A percentile compares a stretch with the other conserved stretches of the same genome.
phyloP scores from a whole-genome alignment of 2,113 vertebrate species.

The Brachyhypopomus gauderio region DNA sequence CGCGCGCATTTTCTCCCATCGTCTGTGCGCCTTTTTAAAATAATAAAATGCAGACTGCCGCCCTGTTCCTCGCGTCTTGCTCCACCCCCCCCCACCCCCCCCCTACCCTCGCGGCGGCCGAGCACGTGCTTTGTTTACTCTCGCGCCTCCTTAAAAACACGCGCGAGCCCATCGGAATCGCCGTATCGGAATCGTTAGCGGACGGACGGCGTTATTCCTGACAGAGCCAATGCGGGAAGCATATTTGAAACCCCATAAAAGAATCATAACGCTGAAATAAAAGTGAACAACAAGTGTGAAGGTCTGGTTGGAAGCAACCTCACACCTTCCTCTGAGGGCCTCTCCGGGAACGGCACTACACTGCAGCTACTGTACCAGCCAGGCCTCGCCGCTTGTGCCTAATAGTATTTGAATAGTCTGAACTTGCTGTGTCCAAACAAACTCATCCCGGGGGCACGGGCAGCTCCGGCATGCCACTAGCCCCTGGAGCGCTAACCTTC shows the following conservation, averaged over 20 bases:
- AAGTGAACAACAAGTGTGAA: slow-evolving; percentile 1
- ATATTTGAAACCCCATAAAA: background rate
- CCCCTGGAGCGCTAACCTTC: slow-evolving; percentile 3
- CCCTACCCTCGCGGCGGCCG: background rate
- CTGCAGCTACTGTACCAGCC: slow-evolving; percentile 4
- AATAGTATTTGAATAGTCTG: slow-evolving; percentile 48
- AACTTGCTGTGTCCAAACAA: slow-evolving; percentile 39
- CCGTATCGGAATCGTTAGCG: background rate
- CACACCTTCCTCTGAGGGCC: background rate
- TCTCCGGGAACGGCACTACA: background rate
- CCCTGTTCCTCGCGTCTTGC: background rate
- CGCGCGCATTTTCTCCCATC: background rate
- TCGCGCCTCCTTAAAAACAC: background rate
- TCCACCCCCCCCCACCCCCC: too few relatives aligned
- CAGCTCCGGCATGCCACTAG: background rate
- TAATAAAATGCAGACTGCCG: background rate
- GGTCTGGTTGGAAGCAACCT: background rate
- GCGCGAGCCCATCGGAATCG: background rate
- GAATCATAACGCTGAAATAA: background rate
- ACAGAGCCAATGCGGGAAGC: background rate
- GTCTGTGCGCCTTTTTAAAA: background rate
- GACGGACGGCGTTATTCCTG: background rate
- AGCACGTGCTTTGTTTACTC: background rate
- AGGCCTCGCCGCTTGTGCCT: background rate
- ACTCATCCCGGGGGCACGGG: slow-evolving; percentile 10